These are phyloP conservation scores for Encarsia formosa DNA, from an alignment of 2,888 invertebrate genomes.

Conservation along the genomic window DNA sequence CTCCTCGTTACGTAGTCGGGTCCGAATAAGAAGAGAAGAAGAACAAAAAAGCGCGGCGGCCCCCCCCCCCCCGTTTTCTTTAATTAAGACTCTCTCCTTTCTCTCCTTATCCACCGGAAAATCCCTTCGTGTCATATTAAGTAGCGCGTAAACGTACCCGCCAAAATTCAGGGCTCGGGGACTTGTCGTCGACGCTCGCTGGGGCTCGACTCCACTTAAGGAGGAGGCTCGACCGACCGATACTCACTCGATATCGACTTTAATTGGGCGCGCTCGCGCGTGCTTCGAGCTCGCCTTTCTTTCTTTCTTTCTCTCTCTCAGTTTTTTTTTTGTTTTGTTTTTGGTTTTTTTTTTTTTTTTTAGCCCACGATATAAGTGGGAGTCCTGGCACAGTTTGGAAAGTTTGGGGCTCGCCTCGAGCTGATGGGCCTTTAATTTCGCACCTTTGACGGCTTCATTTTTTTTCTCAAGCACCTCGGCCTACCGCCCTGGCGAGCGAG, in stretches of 20 bases:
- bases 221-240: not conserved
- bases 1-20: too few species aligned
- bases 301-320: too few species aligned
- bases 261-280: conserved; percentile 1
- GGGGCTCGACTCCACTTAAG: not conserved
- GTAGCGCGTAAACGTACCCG: conserved; percentile 5
- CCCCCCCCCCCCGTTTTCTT: not conserved
- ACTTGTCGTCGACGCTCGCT: not conserved
- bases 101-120: conserved; percentile 5
- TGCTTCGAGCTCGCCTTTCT: not conserved
- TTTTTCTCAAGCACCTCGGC: too few species aligned
- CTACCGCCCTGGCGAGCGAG: too few species aligned
- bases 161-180: not conserved
- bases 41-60: not conserved
- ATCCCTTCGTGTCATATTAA: conserved; percentile 11
- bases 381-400: too few species aligned
- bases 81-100: conserved; percentile 2
- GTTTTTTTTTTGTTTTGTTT: too few species aligned
- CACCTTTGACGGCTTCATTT: too few species aligned
- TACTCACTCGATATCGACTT: conserved; percentile 2
- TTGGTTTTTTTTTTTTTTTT: too few species aligned
- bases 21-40: not conserved
- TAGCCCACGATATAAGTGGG: too few species aligned
- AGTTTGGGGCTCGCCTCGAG: too few species aligned
- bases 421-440: too few species aligned